Percentiles rank a stretch among this genome's conserved stretches.
phyloP scores from a whole-genome alignment of 2,797 vertebrate genomes.

The Chlorospingus semifuscus region DNA sequence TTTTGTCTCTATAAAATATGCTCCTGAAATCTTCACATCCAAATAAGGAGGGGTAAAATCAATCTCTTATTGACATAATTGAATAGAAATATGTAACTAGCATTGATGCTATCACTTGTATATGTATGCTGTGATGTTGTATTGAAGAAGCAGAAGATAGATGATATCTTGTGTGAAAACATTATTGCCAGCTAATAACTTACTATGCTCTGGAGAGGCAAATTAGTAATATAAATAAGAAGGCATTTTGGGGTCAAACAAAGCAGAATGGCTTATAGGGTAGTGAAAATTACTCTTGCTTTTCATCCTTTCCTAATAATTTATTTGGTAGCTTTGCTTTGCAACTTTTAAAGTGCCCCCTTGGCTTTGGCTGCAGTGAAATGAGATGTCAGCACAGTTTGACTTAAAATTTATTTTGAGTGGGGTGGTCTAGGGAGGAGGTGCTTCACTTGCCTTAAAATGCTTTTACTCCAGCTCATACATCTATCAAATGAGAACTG shows the following conservation, averaged over 20 bases:
- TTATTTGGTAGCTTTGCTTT: neutral
- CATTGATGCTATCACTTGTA: neutral
- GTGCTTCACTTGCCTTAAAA: neutral
- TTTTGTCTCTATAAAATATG: neutral
- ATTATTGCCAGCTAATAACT: neutral
- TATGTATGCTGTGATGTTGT: neutral
- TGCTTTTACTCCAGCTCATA: neutral
- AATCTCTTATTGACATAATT: neutral
- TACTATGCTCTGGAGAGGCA: neutral
- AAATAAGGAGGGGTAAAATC: neutral
- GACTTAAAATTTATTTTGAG: neutral
- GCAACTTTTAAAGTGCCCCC: neutral
- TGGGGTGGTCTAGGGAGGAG: neutral
- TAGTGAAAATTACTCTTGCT: neutral
- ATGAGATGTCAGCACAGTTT: neutral
- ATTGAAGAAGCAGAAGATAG: neutral
- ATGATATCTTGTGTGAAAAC: neutral
- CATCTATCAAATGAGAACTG: neutral
- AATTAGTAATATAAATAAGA: neutral
- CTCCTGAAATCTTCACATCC: neutral
- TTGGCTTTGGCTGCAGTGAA: neutral
- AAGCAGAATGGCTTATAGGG: neutral
- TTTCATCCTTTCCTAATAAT: neutral
- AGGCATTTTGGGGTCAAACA: neutral
- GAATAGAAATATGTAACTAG: neutral